Conservation (phyloP, 2,113 vertebrate species). For the Paracanthobrama guichenoti region DNA sequence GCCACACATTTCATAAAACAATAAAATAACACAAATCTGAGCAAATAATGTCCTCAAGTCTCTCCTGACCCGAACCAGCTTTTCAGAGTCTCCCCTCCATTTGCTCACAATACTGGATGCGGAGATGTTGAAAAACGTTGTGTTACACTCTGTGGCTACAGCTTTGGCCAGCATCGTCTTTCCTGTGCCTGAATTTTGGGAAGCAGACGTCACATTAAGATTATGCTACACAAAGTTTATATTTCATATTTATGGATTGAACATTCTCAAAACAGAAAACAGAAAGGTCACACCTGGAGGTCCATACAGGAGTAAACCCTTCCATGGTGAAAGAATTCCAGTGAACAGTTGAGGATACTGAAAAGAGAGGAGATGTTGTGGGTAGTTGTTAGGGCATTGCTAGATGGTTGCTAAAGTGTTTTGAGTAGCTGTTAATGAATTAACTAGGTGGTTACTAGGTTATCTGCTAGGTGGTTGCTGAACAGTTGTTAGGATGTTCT, state of each 20-base stretch:
- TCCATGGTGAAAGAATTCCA: constrained; percentile 95
- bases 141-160: constrained; percentile 94
- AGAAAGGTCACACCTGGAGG: constrained; percentile 82
- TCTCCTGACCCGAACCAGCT: constrained; percentile 85
- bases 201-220: background rate
- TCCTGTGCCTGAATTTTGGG: constrained; percentile 82
- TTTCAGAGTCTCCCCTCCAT: constrained; percentile 97
- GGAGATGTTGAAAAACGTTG: constrained; percentile 98
- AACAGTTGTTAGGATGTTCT: background rate
- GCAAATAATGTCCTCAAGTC: background rate
- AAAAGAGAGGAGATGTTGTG: constrained; percentile 15
- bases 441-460: no score
- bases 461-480: no score
- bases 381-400: no score
- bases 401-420: no score
- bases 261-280: background rate
- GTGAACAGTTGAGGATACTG: constrained; percentile 96
- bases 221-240: background rate
- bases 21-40: background rate
- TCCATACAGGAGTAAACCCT: constrained; percentile 91
- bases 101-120: constrained; percentile 98
- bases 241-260: background rate
- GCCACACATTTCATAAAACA: background rate
- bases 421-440: no score
- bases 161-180: constrained; percentile 97